phyloP scores from a whole-genome alignment of 2,888 invertebrate genomes.

The Lasioglossum villosulum region DNA sequence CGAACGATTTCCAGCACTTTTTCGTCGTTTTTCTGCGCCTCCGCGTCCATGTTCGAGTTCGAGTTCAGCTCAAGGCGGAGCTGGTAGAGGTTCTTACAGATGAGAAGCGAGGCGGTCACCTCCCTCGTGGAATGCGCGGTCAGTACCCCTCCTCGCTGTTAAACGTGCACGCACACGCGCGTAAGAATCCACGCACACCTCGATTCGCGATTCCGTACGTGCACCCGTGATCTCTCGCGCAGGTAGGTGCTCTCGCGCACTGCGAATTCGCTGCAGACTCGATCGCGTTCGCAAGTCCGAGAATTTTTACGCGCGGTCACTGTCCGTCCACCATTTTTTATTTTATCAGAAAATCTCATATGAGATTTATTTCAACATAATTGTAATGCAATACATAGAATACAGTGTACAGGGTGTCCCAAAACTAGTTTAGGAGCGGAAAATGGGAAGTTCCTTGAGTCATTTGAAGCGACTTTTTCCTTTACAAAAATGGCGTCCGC shows the following conservation, averaged over 20 bases:
- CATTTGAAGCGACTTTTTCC: too few species aligned
- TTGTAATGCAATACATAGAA: too few species aligned
- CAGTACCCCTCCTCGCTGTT: conserved; percentile 73
- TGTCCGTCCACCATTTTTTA: background rate
- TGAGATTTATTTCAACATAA: too few species aligned
- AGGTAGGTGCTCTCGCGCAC: conserved; percentile 9
- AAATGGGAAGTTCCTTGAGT: too few species aligned
- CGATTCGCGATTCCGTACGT: conserved; percentile 34
- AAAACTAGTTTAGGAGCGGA: too few species aligned
- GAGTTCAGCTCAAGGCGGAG: conserved; percentile 18
- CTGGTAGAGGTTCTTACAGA: conserved; percentile 57
- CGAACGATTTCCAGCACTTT: background rate
- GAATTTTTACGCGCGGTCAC: background rate
- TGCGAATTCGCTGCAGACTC: background rate
- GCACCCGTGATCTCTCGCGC: conserved; percentile 19
- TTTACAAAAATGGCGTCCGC: too few species aligned
- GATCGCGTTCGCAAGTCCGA: background rate
- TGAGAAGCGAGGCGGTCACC: conserved; percentile 74
- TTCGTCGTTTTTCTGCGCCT: background rate
- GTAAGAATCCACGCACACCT: conserved; percentile 7
- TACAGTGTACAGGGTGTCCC: too few species aligned
- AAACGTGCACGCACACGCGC: conserved; percentile 51
- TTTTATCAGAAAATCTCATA: too few species aligned
- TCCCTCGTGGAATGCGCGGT: conserved; percentile 78
- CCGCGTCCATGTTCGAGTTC: background rate